These are phyloP conservation scores for Odocoileus hemionus DNA, from an alignment of 2,113 vertebrate genomes.

Conservation along the genomic window DNA sequence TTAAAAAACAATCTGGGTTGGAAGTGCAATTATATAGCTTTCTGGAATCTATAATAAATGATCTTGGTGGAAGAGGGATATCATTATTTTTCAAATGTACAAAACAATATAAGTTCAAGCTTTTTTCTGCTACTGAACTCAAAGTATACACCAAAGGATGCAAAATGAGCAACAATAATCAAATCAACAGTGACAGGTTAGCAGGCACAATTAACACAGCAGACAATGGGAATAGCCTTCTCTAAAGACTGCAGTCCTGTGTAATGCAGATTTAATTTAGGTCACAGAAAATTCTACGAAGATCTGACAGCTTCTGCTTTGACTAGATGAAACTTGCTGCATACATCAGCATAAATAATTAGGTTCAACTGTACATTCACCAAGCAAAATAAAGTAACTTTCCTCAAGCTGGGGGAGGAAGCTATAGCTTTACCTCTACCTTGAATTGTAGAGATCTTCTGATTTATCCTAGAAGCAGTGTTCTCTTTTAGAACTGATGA, in stretches of 20 bases:
- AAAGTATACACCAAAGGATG: background rate
- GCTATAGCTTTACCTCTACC: background rate
- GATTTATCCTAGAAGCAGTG: background rate
- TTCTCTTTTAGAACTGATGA: background rate
- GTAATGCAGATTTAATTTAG: constrained; percentile 5
- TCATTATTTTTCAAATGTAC: constrained; percentile 29
- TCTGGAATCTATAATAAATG: constrained; percentile 36
- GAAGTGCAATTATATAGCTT: background rate
- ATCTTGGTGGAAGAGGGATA: background rate
- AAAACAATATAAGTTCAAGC: background rate
- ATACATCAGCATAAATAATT: background rate
- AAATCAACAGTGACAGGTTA: background rate
- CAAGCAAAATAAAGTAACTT: constrained; percentile 13
- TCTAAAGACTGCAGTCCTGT: background rate
- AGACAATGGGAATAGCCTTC: background rate
- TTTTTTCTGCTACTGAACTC: background rate
- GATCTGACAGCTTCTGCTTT: background rate
- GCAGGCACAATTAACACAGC: background rate
- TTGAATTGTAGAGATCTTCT: background rate
- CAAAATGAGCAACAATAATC: constrained; percentile 25
- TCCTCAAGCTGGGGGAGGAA: background rate
- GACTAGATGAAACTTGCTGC: background rate
- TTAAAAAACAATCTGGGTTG: constrained; percentile 1
- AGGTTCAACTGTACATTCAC: background rate
- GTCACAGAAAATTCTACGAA: constrained; percentile 13